These are phyloP conservation scores for Hycleus phaleratus DNA, from an alignment of 1,140 invertebrate genomes.

Conservation along the genomic window DNA sequence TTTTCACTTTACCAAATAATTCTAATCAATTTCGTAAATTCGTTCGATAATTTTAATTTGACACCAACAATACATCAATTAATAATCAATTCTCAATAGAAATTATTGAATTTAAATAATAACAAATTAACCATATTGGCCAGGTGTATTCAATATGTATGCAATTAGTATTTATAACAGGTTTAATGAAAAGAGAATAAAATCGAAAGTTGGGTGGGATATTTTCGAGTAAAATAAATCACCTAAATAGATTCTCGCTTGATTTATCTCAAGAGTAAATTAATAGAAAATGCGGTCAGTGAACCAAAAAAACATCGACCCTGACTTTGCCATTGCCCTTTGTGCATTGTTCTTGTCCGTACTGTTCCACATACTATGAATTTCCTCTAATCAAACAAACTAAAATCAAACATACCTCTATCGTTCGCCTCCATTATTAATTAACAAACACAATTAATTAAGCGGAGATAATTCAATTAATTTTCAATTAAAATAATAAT, in stretches of 20 bases:
- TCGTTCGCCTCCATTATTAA: slow-evolving; percentile 25
- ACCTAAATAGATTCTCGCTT: background rate
- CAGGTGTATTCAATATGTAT: too few relatives aligned
- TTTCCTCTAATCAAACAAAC: background rate
- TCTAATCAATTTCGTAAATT: too few relatives aligned
- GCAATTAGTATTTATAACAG: too few relatives aligned
- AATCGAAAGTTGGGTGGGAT: too few relatives aligned
- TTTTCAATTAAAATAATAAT: slow-evolving; percentile 30
- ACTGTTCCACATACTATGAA: background rate
- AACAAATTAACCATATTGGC: too few relatives aligned
- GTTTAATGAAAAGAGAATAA: too few relatives aligned
- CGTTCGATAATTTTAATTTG: too few relatives aligned
- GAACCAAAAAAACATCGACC: slow-evolving; percentile 41
- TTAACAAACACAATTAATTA: background rate
- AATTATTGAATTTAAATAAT: too few relatives aligned
- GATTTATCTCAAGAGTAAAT: background rate
- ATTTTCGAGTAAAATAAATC: too few relatives aligned
- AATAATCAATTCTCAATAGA: too few relatives aligned
- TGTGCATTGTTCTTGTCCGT: slow-evolving; percentile 15
- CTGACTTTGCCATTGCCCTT: slow-evolving; percentile 43
- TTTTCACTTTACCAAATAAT: too few relatives aligned
- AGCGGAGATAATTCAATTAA: slow-evolving; percentile 6
- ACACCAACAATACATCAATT: too few relatives aligned
- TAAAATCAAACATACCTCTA: slow-evolving; percentile 23
- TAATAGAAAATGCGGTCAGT: slow-evolving; percentile 37